Conservation (phyloP, 2,113 vertebrate species). For the Megaptera novaeangliae region DNA sequence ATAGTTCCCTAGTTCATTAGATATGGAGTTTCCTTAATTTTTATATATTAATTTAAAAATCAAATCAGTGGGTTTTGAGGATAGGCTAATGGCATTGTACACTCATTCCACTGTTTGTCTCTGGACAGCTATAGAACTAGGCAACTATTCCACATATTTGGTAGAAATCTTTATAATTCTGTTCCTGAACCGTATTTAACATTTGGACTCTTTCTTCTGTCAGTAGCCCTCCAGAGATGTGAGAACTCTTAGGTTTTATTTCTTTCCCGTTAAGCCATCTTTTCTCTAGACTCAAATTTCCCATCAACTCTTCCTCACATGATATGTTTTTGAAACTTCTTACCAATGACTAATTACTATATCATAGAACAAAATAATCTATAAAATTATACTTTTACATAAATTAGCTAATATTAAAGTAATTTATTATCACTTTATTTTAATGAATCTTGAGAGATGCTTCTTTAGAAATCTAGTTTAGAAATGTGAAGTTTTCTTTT, state of each 20-base stretch:
- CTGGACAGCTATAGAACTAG: neutral
- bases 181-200: neutral
- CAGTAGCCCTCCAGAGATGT: neutral
- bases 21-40: neutral
- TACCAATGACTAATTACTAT: neutral
- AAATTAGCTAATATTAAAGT: neutral
- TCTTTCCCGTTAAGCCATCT: neutral
- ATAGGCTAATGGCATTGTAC: neutral
- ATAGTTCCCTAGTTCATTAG: neutral
- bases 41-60: neutral
- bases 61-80: neutral
- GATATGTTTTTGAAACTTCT: neutral
- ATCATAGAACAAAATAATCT: neutral
- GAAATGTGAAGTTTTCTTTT: neutral
- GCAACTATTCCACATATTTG: neutral
- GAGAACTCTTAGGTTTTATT: neutral
- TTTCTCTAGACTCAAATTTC: neutral
- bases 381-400: neutral
- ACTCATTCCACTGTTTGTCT: neutral
- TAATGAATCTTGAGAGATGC: neutral
- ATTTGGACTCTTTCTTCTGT: neutral
- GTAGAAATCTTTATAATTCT: neutral
- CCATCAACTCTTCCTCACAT: neutral
- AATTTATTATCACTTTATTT: constrained; percentile 17
- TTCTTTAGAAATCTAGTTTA: neutral